Evolutionary conservation across 2,113 vertebrate genomes (phyloP), one percentile per base, ranked within the genome.

Genomic region (Larimichthys crocea): DNA sequence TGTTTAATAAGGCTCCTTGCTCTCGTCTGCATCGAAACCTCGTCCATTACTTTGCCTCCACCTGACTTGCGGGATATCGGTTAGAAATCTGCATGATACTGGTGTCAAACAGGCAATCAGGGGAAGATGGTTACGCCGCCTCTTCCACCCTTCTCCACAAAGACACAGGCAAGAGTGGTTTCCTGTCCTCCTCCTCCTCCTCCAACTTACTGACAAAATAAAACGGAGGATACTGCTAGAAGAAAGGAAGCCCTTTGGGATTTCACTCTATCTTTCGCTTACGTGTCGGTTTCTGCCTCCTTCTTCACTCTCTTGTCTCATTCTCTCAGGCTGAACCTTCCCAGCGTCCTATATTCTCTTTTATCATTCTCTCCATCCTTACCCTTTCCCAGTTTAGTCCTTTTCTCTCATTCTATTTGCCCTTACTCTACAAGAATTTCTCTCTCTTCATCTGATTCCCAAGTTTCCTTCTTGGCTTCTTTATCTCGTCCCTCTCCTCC

Each of bases 261-360:
- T 74, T 83, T 85, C 71, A 65, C 65, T 63, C 74, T 52, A 42
- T 86, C 85, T 85, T 75, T 82, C 31, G 20, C 80, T 89, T 44
- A 24, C n/a, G 22, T 81, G 72, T 84, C 68, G 57, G 61, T 78
- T 63, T 83, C 87, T 76, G 52, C 56, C 79, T 82, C 64, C 76
- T 80, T 48, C 80, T 84, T 79, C 67, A 24, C 60, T 66, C 83
- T 64, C 80, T 85, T 42, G 66, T 83, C 85, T 88, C 66, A 14
- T 79, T 80, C 85, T 90, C 71, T 82, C 52, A 59, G 74, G 65
- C 79, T 84, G 82, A 89, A 87, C 88, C 65, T 83, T 83, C 75
- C 52, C 63, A 19, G 55, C 22, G 67, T 85, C 65, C 74, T 73
- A 74, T 72, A 82, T 82, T 87, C 85, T 65, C 72, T 89, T 86